Conservation (phyloP, 92 coral and sea anemone species). For the Nematostella vectensis region DNA sequence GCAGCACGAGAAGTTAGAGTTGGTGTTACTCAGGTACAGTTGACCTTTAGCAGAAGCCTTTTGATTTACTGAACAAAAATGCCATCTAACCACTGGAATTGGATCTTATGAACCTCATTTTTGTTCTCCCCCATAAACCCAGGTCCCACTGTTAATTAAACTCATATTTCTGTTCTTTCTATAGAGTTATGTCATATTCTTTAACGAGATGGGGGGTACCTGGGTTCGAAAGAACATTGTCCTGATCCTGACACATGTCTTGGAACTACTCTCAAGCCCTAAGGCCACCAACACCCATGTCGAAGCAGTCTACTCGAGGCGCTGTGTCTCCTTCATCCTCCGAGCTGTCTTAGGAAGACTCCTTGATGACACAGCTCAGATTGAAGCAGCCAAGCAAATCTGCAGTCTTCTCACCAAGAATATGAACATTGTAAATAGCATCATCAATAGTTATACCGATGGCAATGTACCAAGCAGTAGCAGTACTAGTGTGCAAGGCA, state of each 20-base stretch:
- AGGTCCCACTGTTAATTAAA: too few species aligned
- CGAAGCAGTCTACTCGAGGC: constrained; percentile 94
- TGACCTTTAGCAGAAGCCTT: neutral
- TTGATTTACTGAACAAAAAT: neutral
- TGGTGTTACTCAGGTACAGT: constrained; percentile 96
- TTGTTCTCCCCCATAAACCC: too few species aligned
- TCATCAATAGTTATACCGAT: constrained; percentile 55
- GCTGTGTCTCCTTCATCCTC: constrained; percentile 86
- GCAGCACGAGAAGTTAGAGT: constrained; percentile 94
- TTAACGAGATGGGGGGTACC: constrained; percentile 94
- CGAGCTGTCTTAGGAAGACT: constrained; percentile 86
- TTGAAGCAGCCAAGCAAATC: constrained; percentile 89
- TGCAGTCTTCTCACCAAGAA: constrained; percentile 78
- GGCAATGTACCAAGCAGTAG: constrained; percentile 26
- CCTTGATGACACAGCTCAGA: constrained; percentile 92
- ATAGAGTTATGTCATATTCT: constrained; percentile 87
- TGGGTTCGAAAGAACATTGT: constrained; percentile 89
- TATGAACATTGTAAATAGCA: constrained; percentile 71
- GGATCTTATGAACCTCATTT: too few species aligned
- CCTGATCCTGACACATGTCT: constrained; percentile 72
- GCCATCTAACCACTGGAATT: neutral
- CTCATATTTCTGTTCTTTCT: neutral
- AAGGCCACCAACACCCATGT: constrained; percentile 98
- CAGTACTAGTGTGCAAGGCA: constrained; percentile 48
- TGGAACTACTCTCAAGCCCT: constrained; percentile 86